Evolutionary conservation across 2,113 vertebrate species (phyloP).

Genomic region (Prunella himalayana): DNA sequence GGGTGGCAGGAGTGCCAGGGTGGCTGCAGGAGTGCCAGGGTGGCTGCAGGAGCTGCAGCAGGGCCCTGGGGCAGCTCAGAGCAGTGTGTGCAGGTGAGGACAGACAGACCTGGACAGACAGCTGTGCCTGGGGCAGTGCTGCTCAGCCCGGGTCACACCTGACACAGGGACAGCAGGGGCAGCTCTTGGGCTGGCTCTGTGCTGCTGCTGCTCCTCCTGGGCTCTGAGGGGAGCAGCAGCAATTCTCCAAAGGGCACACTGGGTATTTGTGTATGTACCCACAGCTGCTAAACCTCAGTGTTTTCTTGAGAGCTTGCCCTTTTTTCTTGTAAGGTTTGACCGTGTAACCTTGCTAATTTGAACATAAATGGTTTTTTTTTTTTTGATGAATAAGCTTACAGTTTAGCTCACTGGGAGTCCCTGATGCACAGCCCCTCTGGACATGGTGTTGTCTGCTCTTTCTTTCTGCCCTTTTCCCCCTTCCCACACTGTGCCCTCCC

Average conservation of each 20-base stretch:
- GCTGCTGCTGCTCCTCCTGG: fast-evolving
- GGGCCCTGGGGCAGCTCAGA: too few species aligned
- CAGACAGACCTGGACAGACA: too few species aligned
- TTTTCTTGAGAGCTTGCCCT: not conserved
- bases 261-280: fast-evolving
- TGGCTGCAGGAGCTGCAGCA: too few species aligned
- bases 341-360: not conserved
- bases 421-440: not conserved
- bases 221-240: not conserved
- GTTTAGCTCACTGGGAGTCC: not conserved
- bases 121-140: not conserved
- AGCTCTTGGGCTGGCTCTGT: too few species aligned
- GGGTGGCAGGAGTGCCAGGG: too few species aligned
- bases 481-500: not conserved
- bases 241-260: fast-evolving
- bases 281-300: fast-evolving
- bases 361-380: not conserved
- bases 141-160: not conserved
- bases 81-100: fast-evolving
- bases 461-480: not conserved
- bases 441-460: fast-evolving
- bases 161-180: too few species aligned
- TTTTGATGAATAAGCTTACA: not conserved
- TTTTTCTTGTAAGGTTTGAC: not conserved
- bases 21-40: too few species aligned